Conservation (phyloP, 2,113 vertebrate genomes). For the Oryzias curvinotus region DNA sequence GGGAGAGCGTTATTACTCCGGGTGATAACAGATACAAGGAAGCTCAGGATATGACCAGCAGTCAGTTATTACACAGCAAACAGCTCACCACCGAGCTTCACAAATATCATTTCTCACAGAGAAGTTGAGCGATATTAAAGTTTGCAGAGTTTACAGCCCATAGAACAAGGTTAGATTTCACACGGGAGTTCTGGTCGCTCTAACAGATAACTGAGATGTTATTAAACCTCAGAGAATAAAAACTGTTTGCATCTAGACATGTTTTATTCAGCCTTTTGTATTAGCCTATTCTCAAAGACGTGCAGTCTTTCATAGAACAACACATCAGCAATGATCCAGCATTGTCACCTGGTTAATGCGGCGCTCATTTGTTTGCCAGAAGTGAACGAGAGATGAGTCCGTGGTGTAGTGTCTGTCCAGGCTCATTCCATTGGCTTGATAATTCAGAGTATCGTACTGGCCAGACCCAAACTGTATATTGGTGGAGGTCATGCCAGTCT, state of each 20-base stretch:
- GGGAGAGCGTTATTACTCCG: slow-evolving; percentile 22
- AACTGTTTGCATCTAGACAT: slow-evolving; percentile 3
- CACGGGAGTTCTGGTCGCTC: slow-evolving; percentile 26
- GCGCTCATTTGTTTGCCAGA: slow-evolving; percentile 62
- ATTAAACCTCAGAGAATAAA: slow-evolving; percentile 48
- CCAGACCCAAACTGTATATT: not conserved
- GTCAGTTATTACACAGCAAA: slow-evolving; percentile 52
- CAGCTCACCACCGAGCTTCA: slow-evolving; percentile 12
- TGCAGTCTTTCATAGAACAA: not conserved
- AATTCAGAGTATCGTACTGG: slow-evolving; percentile 9
- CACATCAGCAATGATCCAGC: not conserved
- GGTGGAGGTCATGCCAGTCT: not conserved
- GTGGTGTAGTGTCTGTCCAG: slow-evolving; percentile 5
- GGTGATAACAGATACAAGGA: slow-evolving; percentile 9
- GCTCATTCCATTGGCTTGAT: not conserved
- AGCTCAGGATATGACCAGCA: slow-evolving; percentile 47
- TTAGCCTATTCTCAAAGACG: not conserved
- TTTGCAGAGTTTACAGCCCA: slow-evolving; percentile 36
- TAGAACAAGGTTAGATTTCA: slow-evolving; percentile 37
- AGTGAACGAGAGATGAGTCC: slow-evolving; percentile 15
- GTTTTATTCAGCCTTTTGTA: slow-evolving; percentile 5
- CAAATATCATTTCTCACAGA: slow-evolving; percentile 25
- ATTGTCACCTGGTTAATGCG: slow-evolving; percentile 57
- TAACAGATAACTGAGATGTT: slow-evolving; percentile 31
- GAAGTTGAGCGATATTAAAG: slow-evolving; percentile 52